These are phyloP conservation scores for Colius striatus DNA, from an alignment of 2,113 vertebrate species.

Conservation along the genomic window DNA sequence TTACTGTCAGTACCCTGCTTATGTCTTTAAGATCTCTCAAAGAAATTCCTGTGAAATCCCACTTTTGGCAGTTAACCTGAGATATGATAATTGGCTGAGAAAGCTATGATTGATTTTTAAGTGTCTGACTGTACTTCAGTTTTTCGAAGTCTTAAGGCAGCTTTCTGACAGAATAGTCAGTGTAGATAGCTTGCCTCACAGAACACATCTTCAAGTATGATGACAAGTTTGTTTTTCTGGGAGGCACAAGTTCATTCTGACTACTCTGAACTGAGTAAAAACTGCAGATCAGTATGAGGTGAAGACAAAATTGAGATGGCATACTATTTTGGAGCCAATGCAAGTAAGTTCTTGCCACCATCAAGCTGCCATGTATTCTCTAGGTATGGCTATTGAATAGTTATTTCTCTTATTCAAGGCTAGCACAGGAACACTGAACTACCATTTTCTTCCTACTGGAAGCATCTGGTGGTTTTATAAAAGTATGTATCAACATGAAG, in stretches of 20 bases:
- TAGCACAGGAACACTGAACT: neutral
- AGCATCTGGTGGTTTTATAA: neutral
- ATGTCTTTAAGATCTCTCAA: neutral
- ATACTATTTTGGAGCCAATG: neutral
- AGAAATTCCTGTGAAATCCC: neutral
- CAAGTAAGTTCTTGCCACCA: neutral
- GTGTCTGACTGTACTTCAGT: neutral
- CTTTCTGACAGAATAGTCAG: neutral
- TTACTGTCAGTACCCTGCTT: neutral
- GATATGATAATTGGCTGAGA: neutral
- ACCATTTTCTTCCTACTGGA: neutral
- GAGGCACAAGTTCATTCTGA: neutral
- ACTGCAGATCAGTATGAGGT: neutral
- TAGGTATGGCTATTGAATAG: fast-evolving
- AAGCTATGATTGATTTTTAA: neutral
- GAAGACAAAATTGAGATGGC: neutral
- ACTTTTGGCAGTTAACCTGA: neutral
- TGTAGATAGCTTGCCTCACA: neutral
- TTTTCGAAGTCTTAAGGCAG: neutral
- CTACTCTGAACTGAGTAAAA: neutral
- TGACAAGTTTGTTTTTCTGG: neutral
- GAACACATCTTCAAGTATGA: neutral
- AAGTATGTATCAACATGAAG: neutral
- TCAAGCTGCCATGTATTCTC: neutral
- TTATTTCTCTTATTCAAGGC: neutral